Base-by-base conservation (phyloP, 2,113 vertebrate genomes). In the Megaptera novaeangliae region DNA sequence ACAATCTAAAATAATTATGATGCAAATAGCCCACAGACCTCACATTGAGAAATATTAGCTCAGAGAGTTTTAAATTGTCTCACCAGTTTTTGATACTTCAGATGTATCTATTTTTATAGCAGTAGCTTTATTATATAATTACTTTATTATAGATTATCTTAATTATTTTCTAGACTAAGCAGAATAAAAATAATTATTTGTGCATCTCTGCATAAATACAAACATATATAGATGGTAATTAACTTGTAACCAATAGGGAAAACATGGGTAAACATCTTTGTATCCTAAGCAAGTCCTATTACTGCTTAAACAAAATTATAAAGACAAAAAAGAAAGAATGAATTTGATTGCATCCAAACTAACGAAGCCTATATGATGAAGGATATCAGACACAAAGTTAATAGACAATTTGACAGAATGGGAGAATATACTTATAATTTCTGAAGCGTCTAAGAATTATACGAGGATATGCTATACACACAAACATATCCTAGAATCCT, bases 101-200 rank as follows among this genome's bases (percentile, higher is more conserved):
- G 44, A 61, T n/a, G 29, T 93, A 81, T 83, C 69, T 88, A 78
- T 68, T 85, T 85, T 91, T 91, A 68, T 68, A 91, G 64, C 4
- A 74, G 20, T 66, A 25, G 27, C 25, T 69, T 86, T 86, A 90
- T 55, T 91, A 66, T 72, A 23, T 44, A 78, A 88, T 91, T 91
- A 77, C 93, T 82, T 95, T 61, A 81, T 90, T 82, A 74, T 34
- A 84, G 23, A 25, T 44, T 21, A 84, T 83, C 39, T 78, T 95
- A 75, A 87, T 95, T 92, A 66, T 95, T 95, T 93, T 83, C 39
- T 91, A 63, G 13, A 96, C 44, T 91, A 74, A 63, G 64, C 13
- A 57, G 8, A 52, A 86, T 92, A 91, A 80, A 95, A 95, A 46
- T 72, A 78, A 77, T 87, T 64, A 82, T 91, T 77, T 81, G 36